phyloP scores from a whole-genome alignment of 1,140 invertebrate genomes.

The Pachypeltis micranthus region DNA sequence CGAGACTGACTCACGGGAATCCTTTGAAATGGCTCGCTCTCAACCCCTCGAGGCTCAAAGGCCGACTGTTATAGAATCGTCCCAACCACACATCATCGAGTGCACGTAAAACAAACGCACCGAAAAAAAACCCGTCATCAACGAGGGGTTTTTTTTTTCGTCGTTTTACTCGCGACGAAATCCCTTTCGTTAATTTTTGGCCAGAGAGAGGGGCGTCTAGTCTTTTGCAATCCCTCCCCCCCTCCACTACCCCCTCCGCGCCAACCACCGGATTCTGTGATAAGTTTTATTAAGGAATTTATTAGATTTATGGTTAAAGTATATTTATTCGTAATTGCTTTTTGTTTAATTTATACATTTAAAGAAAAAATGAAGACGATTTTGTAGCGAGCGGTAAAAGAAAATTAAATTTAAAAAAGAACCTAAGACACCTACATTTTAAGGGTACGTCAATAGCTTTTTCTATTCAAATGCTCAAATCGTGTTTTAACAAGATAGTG shows the following conservation, averaged over 20 bases:
- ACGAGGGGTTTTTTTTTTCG: neutral
- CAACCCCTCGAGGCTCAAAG: constrained; percentile 18
- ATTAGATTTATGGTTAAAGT: constrained; percentile 11
- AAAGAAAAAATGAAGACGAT: neutral
- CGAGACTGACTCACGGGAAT: constrained; percentile 32
- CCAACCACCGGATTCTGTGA: constrained; percentile 11
- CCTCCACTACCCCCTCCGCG: neutral
- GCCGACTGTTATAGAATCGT: constrained; percentile 63
- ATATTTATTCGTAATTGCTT: constrained; percentile 4
- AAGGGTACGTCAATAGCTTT: constrained; percentile 4
- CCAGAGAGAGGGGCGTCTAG: constrained; percentile 8
- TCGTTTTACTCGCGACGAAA: neutral
- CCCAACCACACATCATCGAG: constrained; percentile 73
- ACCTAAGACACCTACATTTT: constrained; percentile 1
- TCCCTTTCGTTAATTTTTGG: neutral
- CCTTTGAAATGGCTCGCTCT: constrained; percentile 31
- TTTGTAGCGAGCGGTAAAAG: neutral
- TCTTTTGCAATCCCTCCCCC: constrained; percentile 7
- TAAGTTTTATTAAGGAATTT: constrained; percentile 11
- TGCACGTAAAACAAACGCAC: constrained; percentile 53
- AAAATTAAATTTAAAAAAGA: neutral
- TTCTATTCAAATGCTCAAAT: constrained; percentile 1
- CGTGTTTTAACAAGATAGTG: neutral
- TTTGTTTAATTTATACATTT: neutral
- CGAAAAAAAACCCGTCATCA: neutral